Conservation (phyloP, 2,113 vertebrate species). For the Pomatostomus ruficeps region DNA sequence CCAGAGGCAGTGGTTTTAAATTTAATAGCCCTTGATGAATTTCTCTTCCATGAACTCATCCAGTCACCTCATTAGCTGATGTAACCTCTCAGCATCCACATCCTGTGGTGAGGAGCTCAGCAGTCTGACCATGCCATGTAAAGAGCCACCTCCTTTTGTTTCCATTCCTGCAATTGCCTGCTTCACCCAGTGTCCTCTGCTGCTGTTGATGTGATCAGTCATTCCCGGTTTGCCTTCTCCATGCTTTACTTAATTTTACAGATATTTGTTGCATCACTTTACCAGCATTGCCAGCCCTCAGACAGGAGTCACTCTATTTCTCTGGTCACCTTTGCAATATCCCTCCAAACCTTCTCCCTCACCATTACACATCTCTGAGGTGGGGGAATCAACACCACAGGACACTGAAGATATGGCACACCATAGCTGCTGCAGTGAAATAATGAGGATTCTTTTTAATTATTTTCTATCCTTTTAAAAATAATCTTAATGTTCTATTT, state of each 20-base stretch:
- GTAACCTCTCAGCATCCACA: slow-evolving; percentile 40
- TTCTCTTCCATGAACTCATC: slow-evolving; percentile 59
- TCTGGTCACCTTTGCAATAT: not conserved
- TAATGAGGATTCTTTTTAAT: not conserved
- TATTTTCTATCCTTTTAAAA: not conserved
- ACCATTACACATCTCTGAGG: not conserved
- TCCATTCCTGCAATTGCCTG: not conserved
- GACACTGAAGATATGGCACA: not conserved
- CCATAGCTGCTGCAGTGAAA: not conserved
- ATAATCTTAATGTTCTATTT: not conserved
- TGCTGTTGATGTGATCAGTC: not conserved
- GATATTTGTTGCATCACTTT: not conserved
- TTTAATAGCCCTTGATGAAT: slow-evolving; percentile 36
- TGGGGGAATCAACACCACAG: not conserved
- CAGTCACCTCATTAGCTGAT: slow-evolving; percentile 56
- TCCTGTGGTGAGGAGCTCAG: slow-evolving; percentile 29
- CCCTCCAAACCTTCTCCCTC: not conserved
- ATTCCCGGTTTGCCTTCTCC: not conserved
- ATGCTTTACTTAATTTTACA: not conserved
- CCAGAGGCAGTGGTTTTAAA: slow-evolving; percentile 38
- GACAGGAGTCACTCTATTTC: not conserved
- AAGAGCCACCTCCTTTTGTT: slow-evolving; percentile 2
- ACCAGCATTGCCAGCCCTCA: not conserved
- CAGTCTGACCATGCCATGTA: not conserved
- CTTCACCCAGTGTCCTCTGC: not conserved